phyloP scores from a whole-genome alignment of 2,888 invertebrate genomes.

The Acanthopleura granulata region DNA sequence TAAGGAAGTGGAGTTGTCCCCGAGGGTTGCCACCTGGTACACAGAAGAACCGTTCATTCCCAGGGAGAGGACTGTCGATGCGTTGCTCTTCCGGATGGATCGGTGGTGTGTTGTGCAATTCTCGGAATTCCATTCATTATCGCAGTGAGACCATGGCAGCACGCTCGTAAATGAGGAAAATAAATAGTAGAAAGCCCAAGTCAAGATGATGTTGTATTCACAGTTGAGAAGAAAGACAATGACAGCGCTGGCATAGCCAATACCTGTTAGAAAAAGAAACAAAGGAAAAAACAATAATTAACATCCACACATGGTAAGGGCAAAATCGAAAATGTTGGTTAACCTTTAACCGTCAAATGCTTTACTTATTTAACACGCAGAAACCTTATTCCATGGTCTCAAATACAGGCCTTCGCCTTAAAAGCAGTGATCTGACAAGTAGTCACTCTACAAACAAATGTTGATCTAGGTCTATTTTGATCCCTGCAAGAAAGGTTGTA shows the following conservation, averaged over 20 bases:
- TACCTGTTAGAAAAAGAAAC: constrained; percentile 77
- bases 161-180: constrained; percentile 77
- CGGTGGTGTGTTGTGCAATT: constrained; percentile 48
- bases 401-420: too few species aligned
- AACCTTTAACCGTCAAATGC: too few species aligned
- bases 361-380: too few species aligned
- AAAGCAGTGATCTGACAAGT: too few species aligned
- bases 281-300: too few species aligned
- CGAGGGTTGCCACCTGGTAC: background rate
- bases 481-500: too few species aligned
- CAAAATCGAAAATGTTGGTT: too few species aligned
- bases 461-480: too few species aligned
- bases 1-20: background rate
- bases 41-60: background rate
- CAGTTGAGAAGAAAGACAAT: constrained; percentile 68
- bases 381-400: too few species aligned
- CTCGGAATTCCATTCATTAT: constrained; percentile 84
- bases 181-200: constrained; percentile 85
- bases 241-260: constrained; percentile 66
- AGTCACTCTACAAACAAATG: too few species aligned
- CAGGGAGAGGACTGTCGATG: background rate
- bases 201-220: constrained; percentile 81
- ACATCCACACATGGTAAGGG: too few species aligned
- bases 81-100: background rate
- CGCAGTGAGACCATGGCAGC: constrained; percentile 85